Conservation (phyloP, 1,140 invertebrate species). For the Drosophila murphyi region DNA sequence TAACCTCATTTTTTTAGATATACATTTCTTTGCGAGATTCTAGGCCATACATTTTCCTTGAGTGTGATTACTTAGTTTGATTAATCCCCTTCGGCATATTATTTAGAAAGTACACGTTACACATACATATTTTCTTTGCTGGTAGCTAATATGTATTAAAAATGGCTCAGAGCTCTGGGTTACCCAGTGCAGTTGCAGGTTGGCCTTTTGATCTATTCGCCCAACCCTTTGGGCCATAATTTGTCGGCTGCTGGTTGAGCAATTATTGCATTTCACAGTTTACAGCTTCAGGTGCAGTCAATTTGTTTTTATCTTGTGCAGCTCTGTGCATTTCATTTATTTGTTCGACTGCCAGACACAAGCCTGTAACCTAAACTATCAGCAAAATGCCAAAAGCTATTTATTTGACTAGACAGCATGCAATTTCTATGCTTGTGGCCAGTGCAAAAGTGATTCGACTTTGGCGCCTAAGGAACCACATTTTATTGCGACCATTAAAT, state of each 20-base stretch:
- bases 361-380: not conserved
- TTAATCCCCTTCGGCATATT: not conserved
- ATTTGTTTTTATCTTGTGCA: constrained; percentile 34
- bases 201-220: constrained; percentile 31
- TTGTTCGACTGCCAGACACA: not conserved
- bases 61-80: no score
- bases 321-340: constrained; percentile 8
- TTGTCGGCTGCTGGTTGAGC: constrained; percentile 25
- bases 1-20: no score
- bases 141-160: not conserved
- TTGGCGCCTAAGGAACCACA: not conserved
- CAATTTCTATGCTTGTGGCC: not conserved
- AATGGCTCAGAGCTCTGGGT: constrained; percentile 53
- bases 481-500: no score
- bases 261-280: constrained; percentile 47
- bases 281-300: constrained; percentile 51
- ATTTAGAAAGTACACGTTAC: constrained; percentile 1
- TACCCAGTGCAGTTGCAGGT: constrained; percentile 39
- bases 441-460: constrained; percentile 2
- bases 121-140: not conserved
- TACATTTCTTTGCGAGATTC: no score
- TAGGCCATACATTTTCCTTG: no score
- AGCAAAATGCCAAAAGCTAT: constrained; percentile 6
- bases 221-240: constrained; percentile 33
- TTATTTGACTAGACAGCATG: constrained; percentile 5